Evolutionary conservation across 2,888 invertebrate genomes (phyloP).

Genomic region (Elegia similella): DNA sequence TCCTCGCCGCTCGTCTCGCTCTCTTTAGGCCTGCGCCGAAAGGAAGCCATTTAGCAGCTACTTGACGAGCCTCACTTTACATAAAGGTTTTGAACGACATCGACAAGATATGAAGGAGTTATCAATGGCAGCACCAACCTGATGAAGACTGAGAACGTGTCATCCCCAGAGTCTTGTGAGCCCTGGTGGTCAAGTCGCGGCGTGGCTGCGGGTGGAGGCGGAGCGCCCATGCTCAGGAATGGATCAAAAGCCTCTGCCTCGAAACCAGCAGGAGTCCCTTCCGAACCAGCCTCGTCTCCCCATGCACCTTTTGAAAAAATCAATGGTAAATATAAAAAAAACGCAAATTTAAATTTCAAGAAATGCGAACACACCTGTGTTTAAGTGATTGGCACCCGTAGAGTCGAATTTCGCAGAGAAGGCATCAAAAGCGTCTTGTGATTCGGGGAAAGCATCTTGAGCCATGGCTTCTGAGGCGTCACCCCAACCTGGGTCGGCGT

Average conservation of each 20-base stretch:
- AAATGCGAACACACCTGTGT: conserved; percentile 44
- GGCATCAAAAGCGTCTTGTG: conserved; percentile 87
- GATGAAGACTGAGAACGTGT: conserved; percentile 91
- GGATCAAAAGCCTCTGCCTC: conserved; percentile 89
- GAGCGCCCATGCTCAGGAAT: conserved; percentile 90
- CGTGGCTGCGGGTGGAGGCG: conserved; percentile 85
- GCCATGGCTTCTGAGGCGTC: conserved; percentile 46
- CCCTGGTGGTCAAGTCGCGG: conserved; percentile 83
- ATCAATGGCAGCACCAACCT: conserved; percentile 63
- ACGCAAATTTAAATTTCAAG: not conserved
- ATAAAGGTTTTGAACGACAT: no score
- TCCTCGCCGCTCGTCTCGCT: conserved; percentile 45
- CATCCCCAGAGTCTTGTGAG: conserved; percentile 90
- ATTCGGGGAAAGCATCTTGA: conserved; percentile 56
- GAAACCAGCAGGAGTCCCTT: conserved; percentile 78
- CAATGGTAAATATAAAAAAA: not conserved
- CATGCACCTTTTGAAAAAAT: conserved; percentile 50
- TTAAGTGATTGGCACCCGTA: conserved; percentile 69
- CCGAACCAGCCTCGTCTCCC: conserved; percentile 64
- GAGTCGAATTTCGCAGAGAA: conserved; percentile 95
- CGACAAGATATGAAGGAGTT: no score
- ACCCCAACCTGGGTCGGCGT: conserved; percentile 51
- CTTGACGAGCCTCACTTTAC: no score
- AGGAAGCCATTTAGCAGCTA: not conserved
- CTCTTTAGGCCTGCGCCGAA: conserved; percentile 75